These are phyloP conservation scores for Scomber scombrus DNA, from an alignment of 2,113 vertebrate genomes.

Conservation along the genomic window DNA sequence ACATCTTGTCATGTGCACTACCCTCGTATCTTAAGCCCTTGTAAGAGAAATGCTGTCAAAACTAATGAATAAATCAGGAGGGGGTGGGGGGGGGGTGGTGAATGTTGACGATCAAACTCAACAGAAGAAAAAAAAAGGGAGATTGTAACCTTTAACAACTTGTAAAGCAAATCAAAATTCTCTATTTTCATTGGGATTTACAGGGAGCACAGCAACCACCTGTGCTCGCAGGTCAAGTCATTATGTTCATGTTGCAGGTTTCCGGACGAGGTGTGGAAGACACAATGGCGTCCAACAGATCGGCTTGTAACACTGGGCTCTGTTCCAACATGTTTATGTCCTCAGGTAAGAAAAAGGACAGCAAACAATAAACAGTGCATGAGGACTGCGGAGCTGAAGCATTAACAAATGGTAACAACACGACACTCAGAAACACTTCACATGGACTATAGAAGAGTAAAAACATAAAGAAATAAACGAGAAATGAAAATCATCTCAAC, in stretches of 20 bases:
- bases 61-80: neutral
- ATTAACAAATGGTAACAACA: neutral
- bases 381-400: neutral
- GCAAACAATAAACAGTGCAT: slow-evolving; percentile 53
- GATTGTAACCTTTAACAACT: slow-evolving; percentile 6
- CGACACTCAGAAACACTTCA: neutral
- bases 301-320: slow-evolving; percentile 70
- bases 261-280: slow-evolving; percentile 29
- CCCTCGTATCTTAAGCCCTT: neutral
- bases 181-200: neutral
- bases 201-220: neutral
- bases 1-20: neutral
- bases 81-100: neutral
- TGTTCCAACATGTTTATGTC: slow-evolving; percentile 85
- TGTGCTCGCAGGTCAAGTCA: slow-evolving; percentile 10
- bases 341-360: slow-evolving; percentile 88
- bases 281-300: slow-evolving; percentile 8
- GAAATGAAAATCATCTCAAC: slow-evolving; percentile 5
- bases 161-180: neutral
- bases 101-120: neutral
- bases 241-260: slow-evolving; percentile 14
- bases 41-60: neutral
- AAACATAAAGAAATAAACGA: neutral
- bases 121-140: neutral
- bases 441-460: neutral